Evolutionary conservation across 92 coral and sea anemone genomes (phyloP), one percentile per base, ranked within the genome.

Genomic region (Porites evermanni): DNA sequence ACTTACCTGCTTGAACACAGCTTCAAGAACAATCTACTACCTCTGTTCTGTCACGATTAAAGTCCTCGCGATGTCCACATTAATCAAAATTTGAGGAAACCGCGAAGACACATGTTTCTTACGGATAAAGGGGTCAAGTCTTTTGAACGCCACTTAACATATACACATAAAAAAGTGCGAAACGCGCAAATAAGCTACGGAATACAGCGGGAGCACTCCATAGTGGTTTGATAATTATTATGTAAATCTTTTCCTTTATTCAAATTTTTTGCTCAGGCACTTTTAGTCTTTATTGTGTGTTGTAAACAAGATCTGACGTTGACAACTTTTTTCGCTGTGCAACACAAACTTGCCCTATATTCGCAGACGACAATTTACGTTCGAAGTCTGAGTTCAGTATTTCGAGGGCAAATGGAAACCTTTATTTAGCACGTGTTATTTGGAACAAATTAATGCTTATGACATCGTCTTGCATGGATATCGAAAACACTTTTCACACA

Each of bases 161-260:
- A 56, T 11, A 56, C 79, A 52, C 52, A 64, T 21, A 66, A 83
- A 44, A 67, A 68, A 67, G 68, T 54, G 85, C 12, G 85, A 68
- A 53, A 53, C 76, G 85, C 24, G 85, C 26, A 67, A 78, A 64
- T 64, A 56, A 61, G 24, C n/a, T 10, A 18, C 70, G 8, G 66
- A 18, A 16, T 44, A 17, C 69, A 61, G 80, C 79, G 80, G 80
- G 79, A 63, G 80, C 52, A 51, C 65, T 51, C 75, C 58, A 16
- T 14, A 67, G 52, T 23, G 68, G 85, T 80, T 56, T 51, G 79
- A 50, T 64, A 63, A 83, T 83, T 83, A 50, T 61, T 83, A 83
- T 83, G 87, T 64, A 61, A 83, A 83, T 83, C 80, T 51, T 17
- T 6, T 66, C 72, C 61, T 64, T 83, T 83, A 74, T 83, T 83